Conservation (phyloP, 2,113 vertebrate genomes). For the Brienomyrus brachyistius region DNA sequence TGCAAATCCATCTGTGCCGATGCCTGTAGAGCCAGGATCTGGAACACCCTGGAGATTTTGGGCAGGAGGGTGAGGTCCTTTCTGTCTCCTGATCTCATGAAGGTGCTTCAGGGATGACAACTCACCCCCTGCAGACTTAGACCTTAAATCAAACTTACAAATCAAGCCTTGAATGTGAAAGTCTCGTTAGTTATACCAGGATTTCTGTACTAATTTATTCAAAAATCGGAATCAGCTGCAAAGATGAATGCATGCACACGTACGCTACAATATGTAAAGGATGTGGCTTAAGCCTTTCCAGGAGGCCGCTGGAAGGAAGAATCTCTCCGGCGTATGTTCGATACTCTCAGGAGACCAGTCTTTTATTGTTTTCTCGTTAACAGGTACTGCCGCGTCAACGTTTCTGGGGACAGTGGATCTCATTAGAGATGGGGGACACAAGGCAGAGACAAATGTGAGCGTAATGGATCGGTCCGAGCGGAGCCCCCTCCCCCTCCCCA, state of each 20-base stretch:
- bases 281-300: conserved; percentile 50
- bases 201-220: background rate
- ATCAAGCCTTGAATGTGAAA: background rate
- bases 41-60: conserved; percentile 46
- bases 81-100: conserved; percentile 17
- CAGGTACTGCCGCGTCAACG: conserved; percentile 28
- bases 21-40: conserved; percentile 44
- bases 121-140: conserved; percentile 37
- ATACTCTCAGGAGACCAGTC: conserved; percentile 16
- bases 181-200: background rate
- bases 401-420: conserved; percentile 25
- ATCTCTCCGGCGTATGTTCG: conserved; percentile 47
- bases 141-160: background rate
- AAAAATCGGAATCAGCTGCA: background rate
- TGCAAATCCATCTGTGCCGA: conserved; percentile 63
- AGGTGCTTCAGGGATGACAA: conserved; percentile 42
- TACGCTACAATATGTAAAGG: conserved; percentile 37
- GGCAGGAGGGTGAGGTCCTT: conserved; percentile 30
- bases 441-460: conserved; percentile 11
- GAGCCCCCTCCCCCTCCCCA: background rate
- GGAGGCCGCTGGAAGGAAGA: conserved; percentile 48
- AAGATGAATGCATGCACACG: conserved; percentile 22
- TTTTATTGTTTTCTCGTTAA: conserved; percentile 26
- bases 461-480: background rate
- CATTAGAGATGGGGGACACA: conserved; percentile 20